Percentiles rank a stretch among this genome's conserved stretches.
phyloP scores from a whole-genome alignment of 2,888 invertebrate species.

The Hydraecia micacea region DNA sequence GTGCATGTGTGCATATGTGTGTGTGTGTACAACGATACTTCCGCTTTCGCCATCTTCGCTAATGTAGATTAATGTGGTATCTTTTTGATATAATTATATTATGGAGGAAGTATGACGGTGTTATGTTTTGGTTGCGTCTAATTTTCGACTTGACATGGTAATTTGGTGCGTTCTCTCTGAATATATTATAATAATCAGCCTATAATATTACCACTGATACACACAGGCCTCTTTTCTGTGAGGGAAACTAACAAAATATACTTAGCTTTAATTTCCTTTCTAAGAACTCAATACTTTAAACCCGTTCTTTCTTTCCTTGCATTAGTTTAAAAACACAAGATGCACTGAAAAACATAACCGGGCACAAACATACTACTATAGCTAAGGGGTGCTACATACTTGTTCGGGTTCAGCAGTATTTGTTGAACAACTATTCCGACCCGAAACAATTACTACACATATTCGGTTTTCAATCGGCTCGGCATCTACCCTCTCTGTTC shows the following conservation, averaged over 20 bases:
- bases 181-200: neutral
- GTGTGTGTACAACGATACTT: slow-evolving; percentile 8
- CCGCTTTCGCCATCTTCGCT: slow-evolving; percentile 25
- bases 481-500: neutral
- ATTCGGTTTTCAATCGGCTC: neutral
- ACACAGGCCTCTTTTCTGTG: neutral
- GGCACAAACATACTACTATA: neutral
- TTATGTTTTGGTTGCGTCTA: slow-evolving; percentile 5
- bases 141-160: neutral
- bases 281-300: neutral
- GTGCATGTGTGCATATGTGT: neutral
- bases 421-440: neutral
- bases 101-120: neutral
- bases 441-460: neutral
- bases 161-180: neutral
- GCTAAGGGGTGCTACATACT: too few relatives aligned
- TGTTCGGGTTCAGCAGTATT: neutral
- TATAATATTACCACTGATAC: neutral
- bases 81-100: slow-evolving; percentile 41
- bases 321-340: neutral
- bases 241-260: too few relatives aligned
- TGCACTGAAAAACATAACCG: neutral
- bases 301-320: neutral
- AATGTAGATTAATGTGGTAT: slow-evolving; percentile 46
- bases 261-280: neutral